Evolutionary conservation across 1,140 invertebrate genomes (phyloP), one percentile per base, ranked within the genome.

Genomic region (Hylyphantes graminicola): DNA sequence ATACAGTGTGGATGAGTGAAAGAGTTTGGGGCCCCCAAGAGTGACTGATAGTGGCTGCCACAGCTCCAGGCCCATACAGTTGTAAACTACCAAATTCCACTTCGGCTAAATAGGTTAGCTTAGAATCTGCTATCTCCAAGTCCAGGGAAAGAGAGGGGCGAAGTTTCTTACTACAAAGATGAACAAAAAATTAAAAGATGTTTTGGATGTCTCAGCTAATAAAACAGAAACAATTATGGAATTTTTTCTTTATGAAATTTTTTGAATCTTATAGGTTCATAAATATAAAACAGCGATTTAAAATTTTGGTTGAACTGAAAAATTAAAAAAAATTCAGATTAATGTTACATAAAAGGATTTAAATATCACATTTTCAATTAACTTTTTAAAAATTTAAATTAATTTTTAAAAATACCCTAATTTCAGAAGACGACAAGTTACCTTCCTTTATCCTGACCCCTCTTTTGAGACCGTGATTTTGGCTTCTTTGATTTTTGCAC

Each of bases 11-110:
- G 11, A 86, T 83, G 21, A 74, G 53, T 48, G 78, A 53, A n/a
- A 86, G 51, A 64, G 78, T 86, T 15, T 86, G 70, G 7, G 85
- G 78, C 12, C 67, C 73, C 85, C 85, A 86, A 6, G 78, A 19
- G 53, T 86, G 65, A 15, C 70, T 73, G 12, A 86, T 68, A 53
- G 80, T 78, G 21, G 79, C 78, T 19, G 73, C 78, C 5, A 86
- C 80, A 79, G 79, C 80, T 50, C 85, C 85, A 78, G 73, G 65
- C 54, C 85, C 85, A 78, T 81, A 86, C 7, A 86, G 72, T 50
- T 83, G 72, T n/a, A 86, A 70, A 21, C 77, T 86, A 19, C 79
- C 78, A 86, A 72, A 78, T 53, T 86, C 85, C 6, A 82, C n/a
- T 72, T 86, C 85, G 19, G 85, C 85, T 35, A 86, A 59, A 15